Evolutionary conservation across 1,140 invertebrate species (phyloP).

Genomic region (Acromyrmex charruanus): DNA sequence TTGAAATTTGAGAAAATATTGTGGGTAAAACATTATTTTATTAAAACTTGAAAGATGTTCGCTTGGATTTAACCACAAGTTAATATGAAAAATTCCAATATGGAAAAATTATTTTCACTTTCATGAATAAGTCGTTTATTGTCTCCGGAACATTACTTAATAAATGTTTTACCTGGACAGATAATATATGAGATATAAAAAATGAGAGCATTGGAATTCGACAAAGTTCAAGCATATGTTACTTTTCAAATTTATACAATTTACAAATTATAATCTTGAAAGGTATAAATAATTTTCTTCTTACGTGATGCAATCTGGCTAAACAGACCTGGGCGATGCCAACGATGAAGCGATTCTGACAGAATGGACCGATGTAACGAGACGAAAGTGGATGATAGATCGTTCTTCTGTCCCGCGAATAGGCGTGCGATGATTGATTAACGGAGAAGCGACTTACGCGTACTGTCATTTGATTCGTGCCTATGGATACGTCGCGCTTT

Average conservation of each 20-base stretch:
- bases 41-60: neutral
- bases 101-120: neutral
- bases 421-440: conserved; percentile 85
- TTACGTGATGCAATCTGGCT: conserved; percentile 15
- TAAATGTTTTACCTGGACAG: neutral
- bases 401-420: conserved; percentile 82
- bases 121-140: neutral
- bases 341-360: conserved; percentile 60
- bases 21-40: conserved; percentile 8
- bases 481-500: conserved; percentile 73
- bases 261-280: neutral
- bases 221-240: conserved; percentile 16
- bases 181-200: neutral
- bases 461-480: conserved; percentile 66
- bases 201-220: neutral
- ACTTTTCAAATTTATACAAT: no score
- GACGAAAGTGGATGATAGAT: conserved; percentile 85
- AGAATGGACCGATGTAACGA: conserved; percentile 80
- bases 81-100: neutral
- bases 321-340: conserved; percentile 47
- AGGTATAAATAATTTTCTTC: neutral
- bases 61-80: neutral
- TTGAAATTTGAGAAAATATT: neutral
- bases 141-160: neutral
- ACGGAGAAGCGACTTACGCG: conserved; percentile 69